These are phyloP conservation scores for Linnaemya tessellans DNA, from an alignment of 2,888 invertebrate species.

Conservation along the genomic window DNA sequence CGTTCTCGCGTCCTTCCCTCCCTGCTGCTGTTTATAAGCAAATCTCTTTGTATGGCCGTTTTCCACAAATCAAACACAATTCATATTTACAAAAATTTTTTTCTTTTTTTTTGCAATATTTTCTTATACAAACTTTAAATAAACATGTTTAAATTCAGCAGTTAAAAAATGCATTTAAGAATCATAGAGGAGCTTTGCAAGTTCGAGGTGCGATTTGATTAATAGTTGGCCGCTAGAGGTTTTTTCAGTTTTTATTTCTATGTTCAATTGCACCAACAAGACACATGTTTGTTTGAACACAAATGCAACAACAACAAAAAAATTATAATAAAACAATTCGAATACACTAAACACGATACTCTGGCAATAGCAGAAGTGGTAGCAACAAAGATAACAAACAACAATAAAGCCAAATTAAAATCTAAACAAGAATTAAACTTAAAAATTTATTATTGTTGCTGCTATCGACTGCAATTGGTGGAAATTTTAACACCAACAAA, in stretches of 20 bases:
- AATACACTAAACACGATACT: constrained; percentile 7
- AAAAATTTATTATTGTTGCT: constrained; percentile 46
- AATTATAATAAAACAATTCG: too few relatives aligned
- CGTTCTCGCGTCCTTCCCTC: background rate
- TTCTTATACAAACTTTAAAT: constrained; percentile 30
- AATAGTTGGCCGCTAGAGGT: constrained; percentile 60
- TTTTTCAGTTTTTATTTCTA: constrained; percentile 41
- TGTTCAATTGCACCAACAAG: constrained; percentile 37
- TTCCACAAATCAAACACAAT: constrained; percentile 32
- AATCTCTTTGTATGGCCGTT: constrained; percentile 15
- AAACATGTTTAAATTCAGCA: constrained; percentile 44
- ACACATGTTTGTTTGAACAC: constrained; percentile 7
- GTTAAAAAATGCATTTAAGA: constrained; percentile 27
- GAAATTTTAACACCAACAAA: constrained; percentile 49
- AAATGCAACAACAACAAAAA: background rate
- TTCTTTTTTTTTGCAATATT: constrained; percentile 35
- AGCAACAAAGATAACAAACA: constrained; percentile 2
- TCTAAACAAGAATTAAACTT: constrained; percentile 63
- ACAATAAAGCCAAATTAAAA: constrained; percentile 21
- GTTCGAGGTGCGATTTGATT: constrained; percentile 72
- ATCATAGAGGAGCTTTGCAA: constrained; percentile 65
- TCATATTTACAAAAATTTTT: background rate
- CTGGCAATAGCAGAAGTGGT: constrained; percentile 19
- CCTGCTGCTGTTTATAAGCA: background rate
- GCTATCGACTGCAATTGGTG: constrained; percentile 57